Evolutionary conservation across 2,113 vertebrate species (phyloP), one percentile per base, ranked within the genome.

Genomic region (Riparia riparia): DNA sequence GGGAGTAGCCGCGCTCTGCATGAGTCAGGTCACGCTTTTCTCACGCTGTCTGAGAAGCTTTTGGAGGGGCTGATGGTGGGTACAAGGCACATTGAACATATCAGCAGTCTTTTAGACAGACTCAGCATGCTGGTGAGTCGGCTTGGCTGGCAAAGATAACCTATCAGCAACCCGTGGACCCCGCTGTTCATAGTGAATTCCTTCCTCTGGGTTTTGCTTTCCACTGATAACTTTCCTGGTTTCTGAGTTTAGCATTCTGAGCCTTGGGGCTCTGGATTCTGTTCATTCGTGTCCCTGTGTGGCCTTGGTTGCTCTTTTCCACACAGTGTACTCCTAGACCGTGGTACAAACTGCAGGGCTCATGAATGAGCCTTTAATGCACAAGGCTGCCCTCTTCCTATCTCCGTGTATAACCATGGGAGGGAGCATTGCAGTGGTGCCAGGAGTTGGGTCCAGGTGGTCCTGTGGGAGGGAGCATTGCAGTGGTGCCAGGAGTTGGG

Each of bases 11-110:
- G 1, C 15, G 65, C 89, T 93, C 91, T 63, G 80, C 25, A 0
- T 78, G 45, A 88, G 56, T n/a, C 20, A 63, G 97, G 93, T 96
- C 97, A 91, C 1, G 3, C 61, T 90, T 97, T 97, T 96, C 96
- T 97, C 95, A 95, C 56, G 64, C 88, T 88, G 82, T 60, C 73
- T 32, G 32, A 60, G 58, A 82, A 69, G 6, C 29, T 72, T 90
- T 69, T 66, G 81, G 64, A 82, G 80, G 89, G 70, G 61, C 53
- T 56, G 82, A 85, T 69, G 20, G 61, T 16, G 24, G 28, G n/a
- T 58, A 61, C 41, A 66, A 57, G 53, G 60, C 58, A 90, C 86
- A 71, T 5, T 57, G 25, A 74, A 74, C 0, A 0, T 56, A 65
- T 64, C 61, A 29, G 34, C 63, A 34, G 20, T 49, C 21, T 10